Conservation (phyloP, 2,888 invertebrate species). For the Drosophila colorata region DNA sequence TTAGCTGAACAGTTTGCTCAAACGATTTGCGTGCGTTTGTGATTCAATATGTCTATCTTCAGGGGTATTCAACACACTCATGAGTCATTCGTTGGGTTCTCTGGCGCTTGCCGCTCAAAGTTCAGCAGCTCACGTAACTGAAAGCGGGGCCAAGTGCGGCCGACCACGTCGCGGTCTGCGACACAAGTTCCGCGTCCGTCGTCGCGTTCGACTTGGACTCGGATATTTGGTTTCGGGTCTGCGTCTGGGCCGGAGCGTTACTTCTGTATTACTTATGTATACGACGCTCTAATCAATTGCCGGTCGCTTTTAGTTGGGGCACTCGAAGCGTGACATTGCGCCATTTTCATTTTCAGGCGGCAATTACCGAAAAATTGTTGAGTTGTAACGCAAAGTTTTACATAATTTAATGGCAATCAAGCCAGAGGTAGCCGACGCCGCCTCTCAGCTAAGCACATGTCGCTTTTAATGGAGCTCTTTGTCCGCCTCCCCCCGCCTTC, state of each 20-base stretch:
- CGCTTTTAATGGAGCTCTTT: constrained; percentile 37
- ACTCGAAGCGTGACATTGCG: constrained; percentile 78
- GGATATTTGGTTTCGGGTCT: neutral
- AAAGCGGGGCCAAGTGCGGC: constrained; percentile 44
- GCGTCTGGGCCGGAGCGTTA: constrained; percentile 3
- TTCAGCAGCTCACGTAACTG: constrained; percentile 47
- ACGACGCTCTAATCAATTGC: constrained; percentile 73
- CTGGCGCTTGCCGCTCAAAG: constrained; percentile 29
- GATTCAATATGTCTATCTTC: constrained; percentile 16
- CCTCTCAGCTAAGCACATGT: constrained; percentile 35
- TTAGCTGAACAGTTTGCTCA: neutral
- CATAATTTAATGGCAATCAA: constrained; percentile 80
- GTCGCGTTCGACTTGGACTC: neutral
- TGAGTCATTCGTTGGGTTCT: constrained; percentile 42
- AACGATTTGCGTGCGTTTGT: neutral
- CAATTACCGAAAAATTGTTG: constrained; percentile 72
- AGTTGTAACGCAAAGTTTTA: constrained; percentile 72
- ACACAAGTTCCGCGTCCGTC: constrained; percentile 5
- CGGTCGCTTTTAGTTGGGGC: constrained; percentile 67
- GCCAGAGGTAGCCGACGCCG: constrained; percentile 22
- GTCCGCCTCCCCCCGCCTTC: neutral
- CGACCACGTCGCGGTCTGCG: constrained; percentile 10
- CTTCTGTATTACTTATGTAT: constrained; percentile 50
- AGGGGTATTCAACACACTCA: constrained; percentile 5
- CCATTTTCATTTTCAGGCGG: constrained; percentile 62